Base-by-base conservation (phyloP, 1,140 invertebrate genomes). In the Zaprionus capensis region DNA sequence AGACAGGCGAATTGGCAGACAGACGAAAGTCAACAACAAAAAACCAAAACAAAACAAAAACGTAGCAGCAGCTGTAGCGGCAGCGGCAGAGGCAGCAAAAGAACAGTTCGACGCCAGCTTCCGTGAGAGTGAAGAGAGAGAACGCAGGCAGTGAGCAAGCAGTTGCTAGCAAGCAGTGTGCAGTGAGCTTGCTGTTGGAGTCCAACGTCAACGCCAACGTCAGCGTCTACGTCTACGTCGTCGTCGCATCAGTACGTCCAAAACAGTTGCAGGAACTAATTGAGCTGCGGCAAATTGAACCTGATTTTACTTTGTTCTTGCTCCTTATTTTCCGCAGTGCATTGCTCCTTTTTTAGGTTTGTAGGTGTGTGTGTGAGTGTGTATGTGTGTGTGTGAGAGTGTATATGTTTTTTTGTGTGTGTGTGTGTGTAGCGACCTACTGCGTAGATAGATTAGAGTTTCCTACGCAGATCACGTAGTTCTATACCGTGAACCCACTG, bases 231-330 rank as follows among this genome's bases (percentile, higher is more conserved):
- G 49, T 69, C 71, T 24, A 15, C 51, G 57, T 59, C 64, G 38
- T 57, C 67, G 58, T 62, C 55, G 64, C 62, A 53, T 74, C 70
- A 78, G 80, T 80, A 69, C 77, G 76, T 81, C 64, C 46, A 66
- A 74, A 36, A 68, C 38, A 46, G 57, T 69, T 62, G 12, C 20
- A 59, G 64, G 36, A 72, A 67, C 41, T 59, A 7, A 51, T 61
- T 38, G 63, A 62, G 41, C 65, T 46, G 49, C n/a, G n/a, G 53
- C 53, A 56, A 38, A 38, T 44, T 26, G 24, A 46, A 62, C 12
- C n/a, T 46, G 51, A 64, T 22, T 55, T 55, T n/a, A 15, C 28
- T 62, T 63, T 53, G 5, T 57, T 56, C n/a, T 15, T 20, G 20
- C 38, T 41, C 22, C 49, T 65, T 51, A 51, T 31, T 46, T 31